Percentiles rank a stretch among this genome's conserved stretches.
Conservation (phyloP, 2,797 vertebrate genomes). For the Australoheros facetus region DNA sequence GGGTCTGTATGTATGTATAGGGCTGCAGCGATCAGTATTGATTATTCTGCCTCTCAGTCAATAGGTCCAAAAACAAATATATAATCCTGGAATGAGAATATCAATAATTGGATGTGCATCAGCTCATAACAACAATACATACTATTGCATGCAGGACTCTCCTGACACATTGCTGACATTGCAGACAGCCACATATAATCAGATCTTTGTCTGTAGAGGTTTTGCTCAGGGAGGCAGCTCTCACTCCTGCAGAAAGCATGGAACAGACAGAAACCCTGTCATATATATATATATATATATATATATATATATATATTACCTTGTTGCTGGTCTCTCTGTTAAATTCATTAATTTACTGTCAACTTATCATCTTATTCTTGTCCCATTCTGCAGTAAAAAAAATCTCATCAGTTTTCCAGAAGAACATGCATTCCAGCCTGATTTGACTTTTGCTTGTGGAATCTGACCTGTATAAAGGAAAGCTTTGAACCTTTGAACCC, state of each 20-base stretch:
- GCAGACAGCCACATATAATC: neutral
- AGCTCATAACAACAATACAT: neutral
- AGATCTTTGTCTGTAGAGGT: constrained; percentile 14
- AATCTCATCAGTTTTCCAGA: neutral
- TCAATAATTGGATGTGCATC: neutral
- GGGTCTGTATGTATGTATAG: neutral
- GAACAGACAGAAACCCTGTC: too few species aligned
- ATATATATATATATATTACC: neutral
- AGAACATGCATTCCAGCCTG: too few species aligned
- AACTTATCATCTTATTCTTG: neutral
- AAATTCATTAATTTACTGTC: neutral
- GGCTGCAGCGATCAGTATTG: neutral
- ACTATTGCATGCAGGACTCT: neutral
- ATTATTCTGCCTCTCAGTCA: neutral
- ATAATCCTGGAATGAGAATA: neutral
- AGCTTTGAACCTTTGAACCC: neutral
- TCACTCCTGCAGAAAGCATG: neutral
- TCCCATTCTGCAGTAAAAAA: neutral
- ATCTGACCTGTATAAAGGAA: neutral
- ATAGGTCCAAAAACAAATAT: neutral
- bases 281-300: neutral
- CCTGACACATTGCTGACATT: neutral
- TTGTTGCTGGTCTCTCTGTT: neutral
- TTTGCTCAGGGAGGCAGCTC: neutral
- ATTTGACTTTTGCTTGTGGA: neutral